Evolutionary conservation across 2,888 invertebrate genomes (phyloP).

Genomic region (Acleris holmiana): DNA sequence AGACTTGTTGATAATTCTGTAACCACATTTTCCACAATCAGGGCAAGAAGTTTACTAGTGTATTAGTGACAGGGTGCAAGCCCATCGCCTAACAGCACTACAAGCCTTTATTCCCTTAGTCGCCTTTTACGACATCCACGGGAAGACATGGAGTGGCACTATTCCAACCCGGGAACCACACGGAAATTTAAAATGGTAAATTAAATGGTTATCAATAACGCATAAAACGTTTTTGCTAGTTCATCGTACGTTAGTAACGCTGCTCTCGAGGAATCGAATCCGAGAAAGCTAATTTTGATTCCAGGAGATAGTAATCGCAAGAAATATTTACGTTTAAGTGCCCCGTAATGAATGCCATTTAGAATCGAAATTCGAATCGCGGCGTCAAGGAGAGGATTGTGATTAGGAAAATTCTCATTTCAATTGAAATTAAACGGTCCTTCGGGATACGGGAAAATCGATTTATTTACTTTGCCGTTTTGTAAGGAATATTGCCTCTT

Average conservation of each 20-base stretch:
- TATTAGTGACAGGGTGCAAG: too few species aligned
- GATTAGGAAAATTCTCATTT: conserved; percentile 48
- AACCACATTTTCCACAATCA: too few species aligned
- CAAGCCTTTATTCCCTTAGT: too few species aligned
- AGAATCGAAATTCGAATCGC: conserved; percentile 45
- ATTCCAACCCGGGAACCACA: too few species aligned
- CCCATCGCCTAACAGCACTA: too few species aligned
- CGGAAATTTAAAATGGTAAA: too few species aligned
- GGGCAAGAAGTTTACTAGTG: too few species aligned
- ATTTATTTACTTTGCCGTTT: conserved; percentile 36
- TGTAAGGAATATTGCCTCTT: conserved; percentile 36
- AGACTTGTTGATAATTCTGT: too few species aligned
- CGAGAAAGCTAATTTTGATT: conserved; percentile 6
- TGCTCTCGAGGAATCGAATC: not conserved
- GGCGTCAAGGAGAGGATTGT: conserved; percentile 28
- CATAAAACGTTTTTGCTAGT: not conserved
- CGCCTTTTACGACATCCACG: too few species aligned
- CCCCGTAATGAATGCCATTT: conserved; percentile 44
- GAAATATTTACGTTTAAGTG: conserved; percentile 19
- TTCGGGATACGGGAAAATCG: conserved; percentile 27
- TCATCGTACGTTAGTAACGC: not conserved
- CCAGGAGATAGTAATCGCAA: conserved; percentile 6
- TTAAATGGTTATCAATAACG: not conserved
- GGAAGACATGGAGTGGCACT: too few species aligned
- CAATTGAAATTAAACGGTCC: conserved; percentile 47